These are phyloP conservation scores for Epirrhoe alternata DNA, from an alignment of 2,888 invertebrate genomes.

Conservation along the genomic window DNA sequence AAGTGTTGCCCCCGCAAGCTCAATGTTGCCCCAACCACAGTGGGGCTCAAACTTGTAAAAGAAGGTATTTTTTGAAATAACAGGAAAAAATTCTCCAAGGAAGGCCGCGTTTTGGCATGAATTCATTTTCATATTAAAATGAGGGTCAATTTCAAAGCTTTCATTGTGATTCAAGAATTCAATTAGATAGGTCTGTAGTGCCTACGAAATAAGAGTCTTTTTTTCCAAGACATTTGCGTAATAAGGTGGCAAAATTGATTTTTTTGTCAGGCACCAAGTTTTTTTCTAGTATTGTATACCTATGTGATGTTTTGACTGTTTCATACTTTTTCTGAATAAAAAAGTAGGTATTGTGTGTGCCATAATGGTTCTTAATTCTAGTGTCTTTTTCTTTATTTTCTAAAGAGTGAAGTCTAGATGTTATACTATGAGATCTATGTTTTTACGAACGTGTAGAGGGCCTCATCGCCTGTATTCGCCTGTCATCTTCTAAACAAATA, in stretches of 20 bases:
- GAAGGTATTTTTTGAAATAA: neutral
- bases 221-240: constrained; percentile 25
- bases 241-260: constrained; percentile 28
- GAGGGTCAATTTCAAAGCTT: constrained; percentile 24
- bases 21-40: no score
- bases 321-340: neutral
- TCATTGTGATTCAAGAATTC: constrained; percentile 47
- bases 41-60: no score
- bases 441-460: no score
- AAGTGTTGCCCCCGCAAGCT: no score
- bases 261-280: constrained; percentile 17
- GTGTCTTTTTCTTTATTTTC: no score
- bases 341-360: neutral
- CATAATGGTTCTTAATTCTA: no score
- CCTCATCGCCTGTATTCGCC: no score
- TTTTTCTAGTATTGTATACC: constrained; percentile 4
- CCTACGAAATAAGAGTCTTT: constrained; percentile 12
- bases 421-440: no score
- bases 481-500: no score
- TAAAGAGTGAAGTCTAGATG: no score
- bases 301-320: neutral
- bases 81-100: neutral
- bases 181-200: constrained; percentile 44
- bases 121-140: constrained; percentile 6
- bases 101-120: neutral